These are phyloP conservation scores for Dicrurus megarhynchus DNA, from an alignment of 2,113 vertebrate genomes.

Conservation along the genomic window DNA sequence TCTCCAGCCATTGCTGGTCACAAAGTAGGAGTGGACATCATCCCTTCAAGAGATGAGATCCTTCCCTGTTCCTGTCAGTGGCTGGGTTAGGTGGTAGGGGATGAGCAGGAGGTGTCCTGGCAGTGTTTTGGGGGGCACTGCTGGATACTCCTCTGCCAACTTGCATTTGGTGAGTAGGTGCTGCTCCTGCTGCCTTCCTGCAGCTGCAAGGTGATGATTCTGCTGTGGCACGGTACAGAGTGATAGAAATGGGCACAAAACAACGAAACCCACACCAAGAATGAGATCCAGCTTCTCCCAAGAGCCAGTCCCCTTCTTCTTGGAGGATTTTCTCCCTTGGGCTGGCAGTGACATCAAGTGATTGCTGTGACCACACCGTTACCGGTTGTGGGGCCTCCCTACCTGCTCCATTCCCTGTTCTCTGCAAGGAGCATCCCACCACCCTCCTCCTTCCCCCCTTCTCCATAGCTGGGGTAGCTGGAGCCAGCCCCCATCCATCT, in stretches of 20 bases:
- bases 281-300: not conserved
- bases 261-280: not conserved
- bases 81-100: not conserved
- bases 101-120: not conserved
- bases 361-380: not conserved
- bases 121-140: not conserved
- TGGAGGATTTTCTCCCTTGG: not conserved
- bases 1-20: not conserved
- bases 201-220: not conserved
- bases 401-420: accelerated
- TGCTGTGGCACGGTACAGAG: not conserved
- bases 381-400: not conserved
- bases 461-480: not conserved
- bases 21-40: not conserved
- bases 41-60: not conserved
- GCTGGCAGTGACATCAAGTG: no score
- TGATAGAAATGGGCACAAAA: not conserved
- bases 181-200: not conserved
- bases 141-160: not conserved
- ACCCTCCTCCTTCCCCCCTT: not conserved
- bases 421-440: not conserved
- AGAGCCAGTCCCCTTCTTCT: not conserved
- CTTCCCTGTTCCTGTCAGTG: not conserved
- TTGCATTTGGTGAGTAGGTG: not conserved
- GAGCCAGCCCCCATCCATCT: slow-evolving; percentile 58